Conservation (phyloP, 2,797 vertebrate genomes). For the Enteromius viviparus region DNA sequence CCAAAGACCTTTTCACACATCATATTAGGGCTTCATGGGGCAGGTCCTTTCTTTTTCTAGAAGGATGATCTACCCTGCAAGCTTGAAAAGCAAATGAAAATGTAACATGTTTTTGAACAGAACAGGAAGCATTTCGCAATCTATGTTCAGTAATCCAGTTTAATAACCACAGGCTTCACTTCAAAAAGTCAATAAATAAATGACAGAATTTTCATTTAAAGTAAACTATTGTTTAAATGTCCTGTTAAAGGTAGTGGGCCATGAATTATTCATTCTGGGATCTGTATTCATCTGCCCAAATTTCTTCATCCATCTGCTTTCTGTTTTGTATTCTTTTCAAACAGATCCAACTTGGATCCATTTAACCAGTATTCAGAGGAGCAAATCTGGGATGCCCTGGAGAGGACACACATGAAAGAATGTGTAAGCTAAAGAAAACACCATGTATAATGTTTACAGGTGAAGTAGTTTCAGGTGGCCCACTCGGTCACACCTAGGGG, state of each 20-base stretch:
- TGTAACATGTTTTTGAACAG: background rate
- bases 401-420: constrained; percentile 95
- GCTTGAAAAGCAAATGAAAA: background rate
- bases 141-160: background rate
- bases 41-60: background rate
- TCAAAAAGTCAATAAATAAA: background rate
- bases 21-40: background rate
- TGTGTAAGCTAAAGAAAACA: constrained; percentile 81
- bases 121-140: background rate
- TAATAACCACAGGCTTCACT: background rate
- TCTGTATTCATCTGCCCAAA: background rate
- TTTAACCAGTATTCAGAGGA: constrained; percentile 86
- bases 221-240: too few relatives aligned
- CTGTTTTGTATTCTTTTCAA: constrained; percentile 35
- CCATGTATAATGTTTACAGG: background rate
- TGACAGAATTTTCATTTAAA: too few relatives aligned
- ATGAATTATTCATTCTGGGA: too few relatives aligned
- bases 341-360: constrained; percentile 90
- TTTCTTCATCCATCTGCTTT: background rate
- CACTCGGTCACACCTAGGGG: background rate
- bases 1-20: background rate
- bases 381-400: constrained; percentile 89
- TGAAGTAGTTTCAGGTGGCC: background rate
- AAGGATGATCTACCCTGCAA: background rate
- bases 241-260: too few relatives aligned